Conservation (phyloP, 2,113 vertebrate genomes). For the Trochalopteron elliotii region DNA sequence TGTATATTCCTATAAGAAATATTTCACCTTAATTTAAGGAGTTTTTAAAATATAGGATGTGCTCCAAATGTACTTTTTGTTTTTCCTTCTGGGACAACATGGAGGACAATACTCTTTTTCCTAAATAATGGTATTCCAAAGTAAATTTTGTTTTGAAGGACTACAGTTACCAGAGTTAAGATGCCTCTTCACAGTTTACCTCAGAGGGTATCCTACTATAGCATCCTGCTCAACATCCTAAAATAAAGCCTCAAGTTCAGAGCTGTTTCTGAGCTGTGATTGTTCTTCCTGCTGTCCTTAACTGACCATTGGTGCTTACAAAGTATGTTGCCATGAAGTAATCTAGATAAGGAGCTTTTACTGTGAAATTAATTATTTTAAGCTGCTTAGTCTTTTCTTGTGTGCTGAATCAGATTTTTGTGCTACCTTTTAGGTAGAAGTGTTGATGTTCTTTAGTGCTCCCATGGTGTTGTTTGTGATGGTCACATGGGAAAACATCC, state of each 20-base stretch:
- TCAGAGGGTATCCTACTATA: background rate
- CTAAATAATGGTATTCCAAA: background rate
- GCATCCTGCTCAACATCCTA: background rate
- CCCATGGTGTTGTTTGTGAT: background rate
- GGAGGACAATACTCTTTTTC: background rate
- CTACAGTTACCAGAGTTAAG: background rate
- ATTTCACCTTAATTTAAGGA: background rate
- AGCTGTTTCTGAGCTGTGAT: background rate
- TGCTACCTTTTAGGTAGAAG: background rate
- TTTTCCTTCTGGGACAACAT: background rate
- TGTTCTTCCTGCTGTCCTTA: background rate
- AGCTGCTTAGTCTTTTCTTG: background rate
- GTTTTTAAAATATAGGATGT: background rate
- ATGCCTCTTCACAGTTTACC: background rate
- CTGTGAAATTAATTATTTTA: slow-evolving; percentile 4
- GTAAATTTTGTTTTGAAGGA: background rate
- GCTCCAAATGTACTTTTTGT: background rate
- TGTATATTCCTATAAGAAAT: background rate
- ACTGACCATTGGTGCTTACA: background rate
- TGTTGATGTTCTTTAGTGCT: background rate
- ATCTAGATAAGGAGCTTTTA: background rate
- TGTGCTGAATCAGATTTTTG: background rate
- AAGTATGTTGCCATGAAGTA: background rate
- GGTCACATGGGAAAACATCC: background rate
- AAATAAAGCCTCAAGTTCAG: background rate